Conservation (phyloP, 1,140 invertebrate genomes). For the Aphis craccivora region DNA sequence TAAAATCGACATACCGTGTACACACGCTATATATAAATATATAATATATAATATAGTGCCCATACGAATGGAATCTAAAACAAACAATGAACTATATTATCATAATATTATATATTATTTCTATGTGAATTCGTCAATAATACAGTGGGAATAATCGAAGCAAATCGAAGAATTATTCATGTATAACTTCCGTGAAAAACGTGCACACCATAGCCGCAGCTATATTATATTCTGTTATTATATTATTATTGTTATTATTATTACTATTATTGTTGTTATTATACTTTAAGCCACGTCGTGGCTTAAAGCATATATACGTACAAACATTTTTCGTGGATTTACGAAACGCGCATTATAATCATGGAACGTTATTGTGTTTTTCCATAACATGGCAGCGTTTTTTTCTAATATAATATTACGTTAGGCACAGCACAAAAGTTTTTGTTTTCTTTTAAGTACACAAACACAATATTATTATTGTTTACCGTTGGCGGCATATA, state of each 20-base stretch:
- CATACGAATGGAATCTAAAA: not conserved
- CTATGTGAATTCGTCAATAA: not conserved
- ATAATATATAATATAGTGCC: no score
- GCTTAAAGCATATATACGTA: not conserved
- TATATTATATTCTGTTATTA: not conserved
- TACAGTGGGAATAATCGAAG: not conserved
- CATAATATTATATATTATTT: not conserved
- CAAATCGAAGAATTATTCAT: not conserved
- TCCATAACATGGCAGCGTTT: not conserved
- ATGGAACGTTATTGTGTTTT: not conserved
- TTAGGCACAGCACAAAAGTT: conserved; percentile 13
- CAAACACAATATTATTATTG: not conserved
- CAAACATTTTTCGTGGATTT: not conserved
- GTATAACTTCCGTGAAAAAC: not conserved
- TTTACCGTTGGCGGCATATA: not conserved
- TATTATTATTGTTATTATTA: not conserved
- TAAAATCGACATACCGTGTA: not conserved
- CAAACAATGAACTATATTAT: not conserved
- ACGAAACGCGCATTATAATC: conserved; percentile 2
- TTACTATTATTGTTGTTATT: not conserved
- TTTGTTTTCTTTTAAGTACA: not conserved
- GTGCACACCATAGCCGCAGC: not conserved
- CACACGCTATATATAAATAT: not conserved
- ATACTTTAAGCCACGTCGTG: not conserved
- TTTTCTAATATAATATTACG: not conserved